Evolutionary conservation across 2,888 invertebrate genomes (phyloP), one percentile per base, ranked within the genome.

Genomic region (Erebia epiphron): DNA sequence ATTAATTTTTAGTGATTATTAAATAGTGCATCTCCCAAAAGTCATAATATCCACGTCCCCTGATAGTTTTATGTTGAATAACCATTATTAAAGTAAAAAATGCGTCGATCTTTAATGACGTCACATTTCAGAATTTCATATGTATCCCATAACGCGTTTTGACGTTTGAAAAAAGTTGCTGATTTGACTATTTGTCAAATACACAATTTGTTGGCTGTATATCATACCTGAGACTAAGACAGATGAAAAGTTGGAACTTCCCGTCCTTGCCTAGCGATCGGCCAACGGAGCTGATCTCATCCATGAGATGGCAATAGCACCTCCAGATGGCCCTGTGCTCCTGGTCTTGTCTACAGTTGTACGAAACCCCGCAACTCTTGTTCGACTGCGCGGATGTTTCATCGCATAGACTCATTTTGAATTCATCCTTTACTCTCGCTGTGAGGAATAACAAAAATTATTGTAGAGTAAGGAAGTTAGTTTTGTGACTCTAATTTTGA

Each of bases 241-340:
- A 99, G 78, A 99, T 96, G 84, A 99, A 98, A 54, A 99, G 95
- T 88, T 99, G 99, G 87, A 99, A 99, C 90, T 99, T 98, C 65
- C 99, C 99, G 91, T 99, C 99, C 88, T 99, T 99, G 68, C 99
- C 99, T 26, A 98, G 94, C n/a, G 97, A 94, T 16, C 91, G 87
- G 68, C 97, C 98, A 1, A 97, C 97, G 64, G 95, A 95, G 85
- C 96, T 96, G 74, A 99, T 97, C 88, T 98, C 98, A 81, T 97
- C 96, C 83, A 99, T 95, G 14, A 99, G 94, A 82, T 97, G 97
- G 86, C 97, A 97, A 90, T 97, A 98, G 82, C 97, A 96, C 72
- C 97, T 94, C 95, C 98, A 97, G 74, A 98, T 96, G 11, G 96
- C 95, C 65, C 96, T 90, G 77, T 95, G 92, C 80, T 95, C 94